phyloP scores from a whole-genome alignment of 2,888 invertebrate species.

The Parnassius orleans region DNA sequence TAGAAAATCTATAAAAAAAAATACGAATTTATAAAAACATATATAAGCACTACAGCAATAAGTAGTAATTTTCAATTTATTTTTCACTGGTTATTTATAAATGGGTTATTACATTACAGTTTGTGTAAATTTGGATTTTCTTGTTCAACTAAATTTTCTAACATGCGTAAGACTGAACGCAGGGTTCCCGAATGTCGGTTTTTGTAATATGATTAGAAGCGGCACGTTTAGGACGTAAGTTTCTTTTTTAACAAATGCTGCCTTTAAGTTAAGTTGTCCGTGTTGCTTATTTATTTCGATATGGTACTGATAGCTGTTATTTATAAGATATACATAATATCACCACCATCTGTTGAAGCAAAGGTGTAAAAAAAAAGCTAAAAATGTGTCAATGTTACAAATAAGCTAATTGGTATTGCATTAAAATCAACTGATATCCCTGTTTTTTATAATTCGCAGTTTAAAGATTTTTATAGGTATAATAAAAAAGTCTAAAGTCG shows the following conservation, averaged over 20 bases:
- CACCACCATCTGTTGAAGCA: background rate
- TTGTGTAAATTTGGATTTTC: background rate
- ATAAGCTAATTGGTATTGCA: too few species aligned
- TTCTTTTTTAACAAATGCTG: constrained; percentile 40
- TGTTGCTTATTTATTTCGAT: constrained; percentile 53
- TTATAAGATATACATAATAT: constrained; percentile 31
- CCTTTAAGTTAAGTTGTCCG: constrained; percentile 47
- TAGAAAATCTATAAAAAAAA: constrained; percentile 7
- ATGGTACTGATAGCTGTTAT: constrained; percentile 29
- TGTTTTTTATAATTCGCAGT: too few species aligned
- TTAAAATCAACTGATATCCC: too few species aligned
- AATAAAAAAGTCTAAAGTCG: too few species aligned
- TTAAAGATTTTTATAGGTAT: too few species aligned
- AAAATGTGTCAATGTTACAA: too few species aligned
- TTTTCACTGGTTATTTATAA: constrained; percentile 11
- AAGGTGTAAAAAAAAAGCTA: background rate
- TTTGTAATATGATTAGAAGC: constrained; percentile 32
- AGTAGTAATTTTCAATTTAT: constrained; percentile 10
- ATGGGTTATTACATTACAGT: background rate
- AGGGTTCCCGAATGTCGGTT: constrained; percentile 46
- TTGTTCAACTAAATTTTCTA: constrained; percentile 4
- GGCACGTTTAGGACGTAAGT: constrained; percentile 46
- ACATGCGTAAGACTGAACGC: constrained; percentile 51
- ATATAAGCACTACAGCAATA: constrained; percentile 7
- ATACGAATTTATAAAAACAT: constrained; percentile 23